phyloP scores from a whole-genome alignment of 2,797 vertebrate species.

The Gymnodraco acuticeps region DNA sequence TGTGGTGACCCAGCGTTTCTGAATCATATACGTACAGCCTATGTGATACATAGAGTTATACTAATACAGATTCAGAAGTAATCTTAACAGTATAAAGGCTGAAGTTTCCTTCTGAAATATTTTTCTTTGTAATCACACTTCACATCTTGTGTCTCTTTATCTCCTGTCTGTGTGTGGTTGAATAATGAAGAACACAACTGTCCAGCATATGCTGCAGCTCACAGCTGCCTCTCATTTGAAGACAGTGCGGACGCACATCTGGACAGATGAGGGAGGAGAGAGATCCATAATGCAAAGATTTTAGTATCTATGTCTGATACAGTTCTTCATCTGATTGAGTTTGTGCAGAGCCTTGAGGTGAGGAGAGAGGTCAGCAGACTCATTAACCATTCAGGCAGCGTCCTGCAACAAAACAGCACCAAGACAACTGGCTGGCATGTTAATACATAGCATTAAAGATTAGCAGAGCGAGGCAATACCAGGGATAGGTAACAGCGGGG shows the following conservation, averaged over 20 bases:
- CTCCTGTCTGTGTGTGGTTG: conserved; percentile 46
- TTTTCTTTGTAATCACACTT: conserved; percentile 18
- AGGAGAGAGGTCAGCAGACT: conserved; percentile 33
- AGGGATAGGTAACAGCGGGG: conserved; percentile 73
- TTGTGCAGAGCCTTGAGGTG: conserved; percentile 39
- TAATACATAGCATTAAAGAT: conserved; percentile 55
- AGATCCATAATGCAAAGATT: conserved; percentile 36
- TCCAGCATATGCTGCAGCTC: conserved; percentile 59
- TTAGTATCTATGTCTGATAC: conserved; percentile 39
- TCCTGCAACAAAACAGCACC: conserved; percentile 37
- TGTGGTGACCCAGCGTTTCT: conserved; percentile 23
- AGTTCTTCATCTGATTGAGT: conserved; percentile 24
- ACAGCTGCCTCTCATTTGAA: conserved; percentile 75
- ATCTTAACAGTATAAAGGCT: neutral
- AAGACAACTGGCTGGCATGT: conserved; percentile 52
- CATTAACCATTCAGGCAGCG: conserved; percentile 28
- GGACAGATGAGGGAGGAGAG: conserved; percentile 58
- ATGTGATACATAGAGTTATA: neutral
- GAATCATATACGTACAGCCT: neutral
- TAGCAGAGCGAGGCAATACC: conserved; percentile 63
- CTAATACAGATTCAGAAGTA: conserved; percentile 13
- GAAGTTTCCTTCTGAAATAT: neutral
- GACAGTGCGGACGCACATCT: conserved; percentile 68
- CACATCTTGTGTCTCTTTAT: conserved; percentile 19
- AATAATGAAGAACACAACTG: conserved; percentile 46